Evolutionary conservation across 2,888 invertebrate genomes (phyloP).

Genomic region (Sesia apiformis): DNA sequence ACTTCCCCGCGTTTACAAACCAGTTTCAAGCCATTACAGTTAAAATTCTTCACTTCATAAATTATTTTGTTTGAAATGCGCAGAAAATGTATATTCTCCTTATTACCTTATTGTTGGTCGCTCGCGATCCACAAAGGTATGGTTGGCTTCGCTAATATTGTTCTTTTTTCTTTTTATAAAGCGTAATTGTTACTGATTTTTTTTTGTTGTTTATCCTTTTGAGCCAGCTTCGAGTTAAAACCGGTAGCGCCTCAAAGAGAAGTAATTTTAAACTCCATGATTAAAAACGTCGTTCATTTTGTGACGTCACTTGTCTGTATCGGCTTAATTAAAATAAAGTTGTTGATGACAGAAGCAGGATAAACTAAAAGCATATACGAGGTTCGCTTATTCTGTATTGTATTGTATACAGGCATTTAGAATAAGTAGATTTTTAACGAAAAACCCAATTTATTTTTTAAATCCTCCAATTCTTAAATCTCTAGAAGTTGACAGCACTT

Average conservation of each 20-base stretch:
- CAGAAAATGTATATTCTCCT: conserved; percentile 6
- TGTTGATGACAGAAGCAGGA: too few species aligned
- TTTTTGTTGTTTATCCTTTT: conserved; percentile 20
- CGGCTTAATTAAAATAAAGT: too few species aligned
- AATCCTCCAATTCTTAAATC: too few species aligned
- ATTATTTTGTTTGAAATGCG: conserved; percentile 10
- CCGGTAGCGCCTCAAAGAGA: conserved; percentile 32
- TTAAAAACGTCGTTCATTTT: conserved; percentile 44
- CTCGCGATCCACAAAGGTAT: conserved; percentile 17
- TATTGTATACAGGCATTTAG: too few species aligned
- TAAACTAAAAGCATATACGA: too few species aligned
- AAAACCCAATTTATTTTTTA: too few species aligned
- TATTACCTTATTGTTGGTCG: conserved; percentile 13
- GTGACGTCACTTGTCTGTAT: conserved; percentile 19
- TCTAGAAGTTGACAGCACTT: too few species aligned
- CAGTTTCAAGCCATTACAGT: conserved; percentile 13
- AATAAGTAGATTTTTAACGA: too few species aligned
- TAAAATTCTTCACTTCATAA: conserved; percentile 22
- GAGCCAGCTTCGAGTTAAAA: conserved; percentile 13
- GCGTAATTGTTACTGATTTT: conserved; percentile 26
- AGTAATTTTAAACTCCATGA: conserved; percentile 45
- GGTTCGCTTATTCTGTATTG: too few species aligned
- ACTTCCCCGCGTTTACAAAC: conserved; percentile 2
- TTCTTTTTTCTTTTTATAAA: conserved; percentile 22
- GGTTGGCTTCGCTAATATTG: conserved; percentile 10